A percentile compares a stretch with the other conserved stretches of the same genome.
phyloP scores from a whole-genome alignment of 2,888 invertebrate species.

The Euphydryas editha region DNA sequence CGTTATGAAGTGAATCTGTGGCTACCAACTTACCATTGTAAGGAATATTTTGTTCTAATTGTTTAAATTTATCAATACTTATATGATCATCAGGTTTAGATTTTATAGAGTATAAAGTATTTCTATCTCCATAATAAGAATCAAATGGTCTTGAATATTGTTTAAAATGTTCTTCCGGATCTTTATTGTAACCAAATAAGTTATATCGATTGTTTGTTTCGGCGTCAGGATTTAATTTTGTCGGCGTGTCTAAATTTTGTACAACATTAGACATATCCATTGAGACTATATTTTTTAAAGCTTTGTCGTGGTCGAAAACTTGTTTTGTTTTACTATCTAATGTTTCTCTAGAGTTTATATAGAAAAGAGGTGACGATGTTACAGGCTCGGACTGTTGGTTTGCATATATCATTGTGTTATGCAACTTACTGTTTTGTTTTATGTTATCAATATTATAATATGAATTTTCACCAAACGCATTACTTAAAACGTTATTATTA shows the following conservation, averaged over 20 bases:
- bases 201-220: constrained; percentile 56
- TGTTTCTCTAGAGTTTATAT: constrained; percentile 57
- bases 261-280: constrained; percentile 77
- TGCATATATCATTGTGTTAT: constrained; percentile 51
- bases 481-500: constrained; percentile 46
- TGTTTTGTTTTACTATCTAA: constrained; percentile 63
- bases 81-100: constrained; percentile 63
- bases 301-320: constrained; percentile 77
- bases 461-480: constrained; percentile 44
- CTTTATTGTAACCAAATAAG: constrained; percentile 60
- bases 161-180: constrained; percentile 59
- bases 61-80: constrained; percentile 55
- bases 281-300: constrained; percentile 76
- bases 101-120: constrained; percentile 67
- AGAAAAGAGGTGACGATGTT: constrained; percentile 66
- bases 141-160: constrained; percentile 69
- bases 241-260: constrained; percentile 59
- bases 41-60: constrained; percentile 56
- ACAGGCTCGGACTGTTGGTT: constrained; percentile 64
- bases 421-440: constrained; percentile 59
- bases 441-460: constrained; percentile 56
- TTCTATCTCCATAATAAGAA: constrained; percentile 75
- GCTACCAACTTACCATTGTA: constrained; percentile 58
- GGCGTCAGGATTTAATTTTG: constrained; percentile 49
- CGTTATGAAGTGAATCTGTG: constrained; percentile 55